Evolutionary conservation across 2,888 invertebrate species (phyloP).

Genomic region (Oscheius sp.): DNA sequence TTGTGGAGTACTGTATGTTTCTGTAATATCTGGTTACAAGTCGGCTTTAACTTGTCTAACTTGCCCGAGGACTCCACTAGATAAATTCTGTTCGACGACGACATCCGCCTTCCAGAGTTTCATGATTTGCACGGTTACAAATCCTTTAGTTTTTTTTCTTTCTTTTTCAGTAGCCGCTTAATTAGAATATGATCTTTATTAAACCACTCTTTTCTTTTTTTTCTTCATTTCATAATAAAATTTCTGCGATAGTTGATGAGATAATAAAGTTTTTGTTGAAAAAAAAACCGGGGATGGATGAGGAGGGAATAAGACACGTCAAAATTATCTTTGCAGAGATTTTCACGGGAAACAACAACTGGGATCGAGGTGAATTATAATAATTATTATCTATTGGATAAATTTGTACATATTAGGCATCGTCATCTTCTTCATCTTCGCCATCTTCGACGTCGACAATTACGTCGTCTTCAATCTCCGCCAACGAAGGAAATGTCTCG

Average conservation of each 20-base stretch:
- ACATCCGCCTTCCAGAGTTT: not conserved
- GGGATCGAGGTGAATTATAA: not conserved
- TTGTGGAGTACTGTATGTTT: too few species aligned
- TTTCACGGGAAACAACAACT: constrained; percentile 9
- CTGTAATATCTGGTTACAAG: too few species aligned
- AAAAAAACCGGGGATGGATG: constrained; percentile 3
- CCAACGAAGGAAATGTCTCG: constrained; percentile 41
- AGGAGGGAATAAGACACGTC: constrained; percentile 6
- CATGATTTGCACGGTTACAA: too few species aligned
- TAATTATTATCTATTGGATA: not conserved
- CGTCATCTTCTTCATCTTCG: constrained; percentile 29
- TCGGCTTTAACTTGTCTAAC: too few species aligned
- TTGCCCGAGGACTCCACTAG: too few species aligned
- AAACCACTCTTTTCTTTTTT: too few species aligned
- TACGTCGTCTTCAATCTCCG: constrained; percentile 59
- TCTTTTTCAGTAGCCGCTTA: too few species aligned
- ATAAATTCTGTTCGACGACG: not conserved
- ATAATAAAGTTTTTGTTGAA: constrained; percentile 1
- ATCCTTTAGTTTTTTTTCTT: too few species aligned
- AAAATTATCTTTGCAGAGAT: constrained; percentile 12
- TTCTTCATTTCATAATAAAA: not conserved
- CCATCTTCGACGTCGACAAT: constrained; percentile 48
- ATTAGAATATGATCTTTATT: constrained; percentile 9
- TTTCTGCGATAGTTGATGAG: not conserved
- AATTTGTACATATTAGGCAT: constrained; percentile 1